Percentiles rank a stretch among this genome's conserved stretches.
Evolutionary conservation across 30 jellyfish, hydroid and myxozoan species (phyloP).

Genomic region (Pelagia noctiluca): DNA sequence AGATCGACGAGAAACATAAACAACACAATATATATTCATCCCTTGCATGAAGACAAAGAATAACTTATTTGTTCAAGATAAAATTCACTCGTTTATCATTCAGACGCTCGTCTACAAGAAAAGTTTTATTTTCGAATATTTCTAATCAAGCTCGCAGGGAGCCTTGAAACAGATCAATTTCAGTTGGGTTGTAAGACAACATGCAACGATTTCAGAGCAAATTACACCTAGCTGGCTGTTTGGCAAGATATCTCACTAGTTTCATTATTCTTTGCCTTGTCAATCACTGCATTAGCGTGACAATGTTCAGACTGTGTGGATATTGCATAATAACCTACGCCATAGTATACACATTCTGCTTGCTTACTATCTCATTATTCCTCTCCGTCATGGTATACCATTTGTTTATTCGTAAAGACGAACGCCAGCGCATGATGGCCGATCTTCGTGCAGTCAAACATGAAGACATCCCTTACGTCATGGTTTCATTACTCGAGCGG

Average conservation of each 20-base stretch:
- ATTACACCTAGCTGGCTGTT: background rate
- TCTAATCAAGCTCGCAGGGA: too few species aligned
- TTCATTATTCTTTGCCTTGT: constrained; percentile 39
- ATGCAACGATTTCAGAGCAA: constrained; percentile 9
- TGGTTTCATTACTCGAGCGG: constrained; percentile 46
- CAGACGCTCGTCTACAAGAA: too few species aligned
- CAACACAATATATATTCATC: too few species aligned
- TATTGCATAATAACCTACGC: constrained; percentile 56
- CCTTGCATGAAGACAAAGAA: too few species aligned
- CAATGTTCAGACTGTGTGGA: constrained; percentile 52
- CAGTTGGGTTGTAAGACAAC: too few species aligned
- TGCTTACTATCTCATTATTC: constrained; percentile 40
- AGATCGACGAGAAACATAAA: too few species aligned
- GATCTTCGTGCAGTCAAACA: constrained; percentile 39
- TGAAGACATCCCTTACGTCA: constrained; percentile 63
- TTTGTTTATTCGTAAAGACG: constrained; percentile 29
- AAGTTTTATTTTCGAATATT: too few species aligned
- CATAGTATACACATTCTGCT: constrained; percentile 29
- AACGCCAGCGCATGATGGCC: constrained; percentile 21
- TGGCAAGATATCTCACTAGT: constrained; percentile 15
- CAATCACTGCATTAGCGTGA: constrained; percentile 54
- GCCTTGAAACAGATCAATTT: too few species aligned
- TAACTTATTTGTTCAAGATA: too few species aligned
- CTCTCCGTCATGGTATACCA: constrained; percentile 43
- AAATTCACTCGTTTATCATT: too few species aligned